phyloP scores from a whole-genome alignment of 2,888 invertebrate genomes.

The Cataglyphis albicans region DNA sequence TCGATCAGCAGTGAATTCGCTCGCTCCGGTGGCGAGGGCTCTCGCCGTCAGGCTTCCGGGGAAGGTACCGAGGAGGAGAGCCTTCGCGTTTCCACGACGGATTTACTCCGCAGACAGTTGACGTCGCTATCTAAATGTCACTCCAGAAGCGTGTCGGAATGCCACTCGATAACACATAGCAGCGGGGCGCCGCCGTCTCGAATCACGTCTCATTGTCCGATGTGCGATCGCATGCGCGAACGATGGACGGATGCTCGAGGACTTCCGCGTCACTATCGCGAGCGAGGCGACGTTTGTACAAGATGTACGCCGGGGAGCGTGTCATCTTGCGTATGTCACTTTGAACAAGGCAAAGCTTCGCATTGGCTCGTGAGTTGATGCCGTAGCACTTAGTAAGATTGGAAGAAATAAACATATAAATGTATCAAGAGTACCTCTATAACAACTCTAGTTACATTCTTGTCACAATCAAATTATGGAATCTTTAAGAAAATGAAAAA shows the following conservation, averaged over 20 bases:
- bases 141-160: conserved; percentile 80
- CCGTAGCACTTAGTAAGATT: background rate
- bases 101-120: conserved; percentile 83
- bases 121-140: conserved; percentile 85
- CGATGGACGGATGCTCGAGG: conserved; percentile 48
- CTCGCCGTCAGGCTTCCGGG: conserved; percentile 60
- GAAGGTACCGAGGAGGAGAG: conserved; percentile 67
- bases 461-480: background rate
- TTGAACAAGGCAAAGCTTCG: conserved; percentile 37
- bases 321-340: conserved; percentile 26
- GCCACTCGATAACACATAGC: conserved; percentile 79
- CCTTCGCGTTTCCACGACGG: conserved; percentile 81
- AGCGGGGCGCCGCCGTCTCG: conserved; percentile 64
- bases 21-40: conserved; percentile 78
- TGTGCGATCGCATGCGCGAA: conserved; percentile 42
- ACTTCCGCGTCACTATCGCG: conserved; percentile 49
- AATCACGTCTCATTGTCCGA: conserved; percentile 70
- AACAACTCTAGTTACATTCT: background rate
- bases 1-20: conserved; percentile 85
- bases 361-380: background rate
- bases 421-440: too few species aligned
- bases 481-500: background rate
- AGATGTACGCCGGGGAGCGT: conserved; percentile 34
- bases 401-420: background rate
- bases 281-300: conserved; percentile 42